Evolutionary conservation across 1,140 invertebrate genomes (phyloP).

Genomic region (Centruroides vittatus): DNA sequence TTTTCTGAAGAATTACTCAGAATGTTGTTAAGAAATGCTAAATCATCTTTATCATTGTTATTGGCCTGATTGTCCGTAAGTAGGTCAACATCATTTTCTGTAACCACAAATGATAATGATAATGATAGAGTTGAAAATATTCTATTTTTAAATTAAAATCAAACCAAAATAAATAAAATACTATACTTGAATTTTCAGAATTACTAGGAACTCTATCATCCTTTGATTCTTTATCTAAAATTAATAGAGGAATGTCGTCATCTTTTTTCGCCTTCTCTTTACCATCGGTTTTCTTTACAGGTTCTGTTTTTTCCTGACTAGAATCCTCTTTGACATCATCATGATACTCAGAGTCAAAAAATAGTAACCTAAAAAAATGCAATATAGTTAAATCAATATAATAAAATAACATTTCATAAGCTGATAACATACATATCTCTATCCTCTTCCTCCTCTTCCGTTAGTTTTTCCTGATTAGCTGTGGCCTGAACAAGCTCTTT

Average conservation of each 20-base stretch:
- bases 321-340: constrained; percentile 27
- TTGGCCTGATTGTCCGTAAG: constrained; percentile 27
- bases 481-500: constrained; percentile 40
- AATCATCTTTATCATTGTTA: constrained; percentile 32
- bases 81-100: constrained; percentile 22
- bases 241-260: not conserved
- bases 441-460: not conserved
- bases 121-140: no score
- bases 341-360: constrained; percentile 39
- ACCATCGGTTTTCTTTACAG: constrained; percentile 7
- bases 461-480: constrained; percentile 21
- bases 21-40: constrained; percentile 35
- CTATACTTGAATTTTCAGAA: no score
- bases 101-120: no score
- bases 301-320: constrained; percentile 12
- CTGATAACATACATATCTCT: constrained; percentile 14
- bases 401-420: no score
- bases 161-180: no score
- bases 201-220: not conserved
- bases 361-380: constrained; percentile 21
- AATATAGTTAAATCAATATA: no score
- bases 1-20: constrained; percentile 25
- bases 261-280: constrained; percentile 2
- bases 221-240: not conserved
- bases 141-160: no score